Base-by-base conservation (phyloP, 1,140 invertebrate species). In the Andricus grossulariae region DNA sequence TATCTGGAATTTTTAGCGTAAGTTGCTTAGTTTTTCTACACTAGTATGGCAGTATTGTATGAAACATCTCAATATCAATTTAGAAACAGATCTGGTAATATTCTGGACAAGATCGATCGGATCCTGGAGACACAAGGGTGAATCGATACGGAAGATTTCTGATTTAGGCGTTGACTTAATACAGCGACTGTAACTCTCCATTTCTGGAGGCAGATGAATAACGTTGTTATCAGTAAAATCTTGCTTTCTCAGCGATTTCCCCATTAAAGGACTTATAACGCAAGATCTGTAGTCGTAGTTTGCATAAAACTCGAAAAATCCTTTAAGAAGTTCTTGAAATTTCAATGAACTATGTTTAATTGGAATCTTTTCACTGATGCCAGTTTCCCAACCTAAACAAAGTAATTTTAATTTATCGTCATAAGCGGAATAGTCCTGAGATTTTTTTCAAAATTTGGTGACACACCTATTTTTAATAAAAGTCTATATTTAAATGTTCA, bases 71-170 rank as follows among this genome's bases (percentile, higher is more conserved):
- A 86, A 75, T 3, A 51, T 71, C 12, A 72, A 21, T 80, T 86
- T 86, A 16, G 73, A 76, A 1, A 93, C 76, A 0, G 84, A 71
- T n/a, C 86, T 88, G 0, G 92, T 90, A 8, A 93, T 85, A 78
- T 93, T 93, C 78, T 91, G 90, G 21, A 88, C 84, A n/a, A 91
- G 89, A 78, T 92, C 90, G 75, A 93, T 91, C 0, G 92, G 92
- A 80, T 93, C 93, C 83, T 92, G 92, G 50, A 93, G 84, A 77
- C 91, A 92, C 66, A 92, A 84, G 2, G 87, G 19, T 1, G 86
- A 89, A 19, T 85, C 83, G 39, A 88, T 79, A 12, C 83, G 83
- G 21, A 93, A 76, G 52, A 73, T 77, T 66, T 83, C 74, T 50
- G 78, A 51, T 7, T 66, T 18, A 13, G 86, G 79, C 21, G 7